phyloP scores from a whole-genome alignment of 2,888 invertebrate genomes.

The Hirtodrosophila cameraria region DNA sequence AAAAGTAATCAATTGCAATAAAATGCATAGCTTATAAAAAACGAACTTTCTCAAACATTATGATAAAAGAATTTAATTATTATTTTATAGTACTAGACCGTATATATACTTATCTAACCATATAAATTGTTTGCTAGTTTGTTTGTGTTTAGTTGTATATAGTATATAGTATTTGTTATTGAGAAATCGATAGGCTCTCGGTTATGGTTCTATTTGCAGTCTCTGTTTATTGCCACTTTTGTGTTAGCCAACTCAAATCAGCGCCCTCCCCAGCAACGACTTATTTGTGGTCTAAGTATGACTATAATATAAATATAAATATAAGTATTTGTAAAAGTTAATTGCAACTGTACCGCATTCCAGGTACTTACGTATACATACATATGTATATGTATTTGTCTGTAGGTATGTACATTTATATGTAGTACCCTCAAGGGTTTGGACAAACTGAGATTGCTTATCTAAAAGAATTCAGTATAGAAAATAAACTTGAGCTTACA shows the following conservation, averaged over 20 bases:
- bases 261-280: not conserved
- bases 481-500: slow-evolving; percentile 11
- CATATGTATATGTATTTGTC: not conserved
- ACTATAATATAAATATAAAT: too few relatives aligned
- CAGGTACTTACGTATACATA: not conserved
- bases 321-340: slow-evolving; percentile 2
- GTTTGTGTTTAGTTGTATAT: too few relatives aligned
- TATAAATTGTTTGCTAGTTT: too few relatives aligned
- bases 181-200: slow-evolving; percentile 34
- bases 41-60: slow-evolving; percentile 1
- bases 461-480: slow-evolving; percentile 7
- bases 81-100: too few relatives aligned
- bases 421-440: slow-evolving; percentile 14
- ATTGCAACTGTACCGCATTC: slow-evolving; percentile 1
- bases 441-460: slow-evolving; percentile 32
- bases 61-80: not conserved
- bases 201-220: slow-evolving; percentile 5
- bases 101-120: too few relatives aligned
- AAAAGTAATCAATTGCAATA: not conserved
- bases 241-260: slow-evolving; percentile 11
- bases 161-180: slow-evolving; percentile 4
- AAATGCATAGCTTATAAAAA: not conserved
- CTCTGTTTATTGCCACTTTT: slow-evolving; percentile 7
- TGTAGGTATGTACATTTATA: too few relatives aligned
- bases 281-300: slow-evolving; percentile 1